These are phyloP conservation scores for Eupithecia insigniata DNA, from an alignment of 2,888 invertebrate species.

Conservation along the genomic window DNA sequence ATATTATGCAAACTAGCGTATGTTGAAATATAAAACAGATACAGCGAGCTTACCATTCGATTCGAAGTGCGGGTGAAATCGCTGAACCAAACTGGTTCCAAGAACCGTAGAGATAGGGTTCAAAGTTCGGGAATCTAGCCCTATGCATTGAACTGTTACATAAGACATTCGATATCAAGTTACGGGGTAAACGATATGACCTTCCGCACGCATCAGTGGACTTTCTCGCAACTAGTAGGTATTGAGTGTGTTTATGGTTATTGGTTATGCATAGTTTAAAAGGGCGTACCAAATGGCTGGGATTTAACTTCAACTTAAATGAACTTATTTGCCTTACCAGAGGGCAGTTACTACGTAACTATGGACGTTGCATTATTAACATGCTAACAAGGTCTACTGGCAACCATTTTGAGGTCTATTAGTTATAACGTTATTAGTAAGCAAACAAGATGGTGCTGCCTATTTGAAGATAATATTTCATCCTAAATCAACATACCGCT, in stretches of 20 bases:
- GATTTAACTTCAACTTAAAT: neutral
- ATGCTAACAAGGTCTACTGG: neutral
- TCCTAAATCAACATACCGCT: slow-evolving; percentile 24
- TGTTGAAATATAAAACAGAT: slow-evolving; percentile 55
- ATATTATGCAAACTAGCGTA: slow-evolving; percentile 26
- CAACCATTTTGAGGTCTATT: slow-evolving; percentile 10
- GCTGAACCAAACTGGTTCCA: slow-evolving; percentile 50
- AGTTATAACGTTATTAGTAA: slow-evolving; percentile 9
- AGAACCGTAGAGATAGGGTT: slow-evolving; percentile 51
- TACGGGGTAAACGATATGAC: slow-evolving; percentile 75
- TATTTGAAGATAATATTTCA: slow-evolving; percentile 17
- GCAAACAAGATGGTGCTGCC: slow-evolving; percentile 10
- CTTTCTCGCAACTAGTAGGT: slow-evolving; percentile 58
- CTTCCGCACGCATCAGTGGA: slow-evolving; percentile 71
- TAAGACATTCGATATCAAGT: slow-evolving; percentile 72
- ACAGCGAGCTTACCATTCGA: slow-evolving; percentile 66
- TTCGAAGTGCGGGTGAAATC: slow-evolving; percentile 58
- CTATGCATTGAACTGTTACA: slow-evolving; percentile 66
- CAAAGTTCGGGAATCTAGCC: slow-evolving; percentile 55
- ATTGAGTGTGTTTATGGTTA: slow-evolving; percentile 33
- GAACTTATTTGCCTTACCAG: neutral
- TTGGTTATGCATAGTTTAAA: slow-evolving; percentile 16
- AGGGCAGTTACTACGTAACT: neutral
- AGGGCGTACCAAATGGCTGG: neutral
- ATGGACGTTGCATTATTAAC: slow-evolving; percentile 1